A percentile compares a stretch with the other conserved stretches of the same genome.
phyloP scores from a whole-genome alignment of 2,888 invertebrate species.

The Meiosimyza decipiens region DNA sequence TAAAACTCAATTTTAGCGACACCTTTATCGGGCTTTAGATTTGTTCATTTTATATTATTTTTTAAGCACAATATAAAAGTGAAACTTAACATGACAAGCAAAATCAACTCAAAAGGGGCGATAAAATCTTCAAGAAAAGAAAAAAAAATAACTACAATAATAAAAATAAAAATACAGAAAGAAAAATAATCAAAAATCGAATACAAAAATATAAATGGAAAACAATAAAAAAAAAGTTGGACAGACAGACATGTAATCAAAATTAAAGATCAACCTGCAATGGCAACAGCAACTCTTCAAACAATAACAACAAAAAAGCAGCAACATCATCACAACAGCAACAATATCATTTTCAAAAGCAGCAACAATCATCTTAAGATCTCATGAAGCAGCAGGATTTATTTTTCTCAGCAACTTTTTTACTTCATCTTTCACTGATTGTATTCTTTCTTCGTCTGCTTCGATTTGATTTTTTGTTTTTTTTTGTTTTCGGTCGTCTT shows the following conservation, averaged over 20 bases:
- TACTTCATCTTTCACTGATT: not conserved
- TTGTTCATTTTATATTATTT: too few relatives aligned
- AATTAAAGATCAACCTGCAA: constrained; percentile 42
- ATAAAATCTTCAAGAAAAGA: constrained; percentile 34
- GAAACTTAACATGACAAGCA: constrained; percentile 13
- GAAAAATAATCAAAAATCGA: constrained; percentile 36
- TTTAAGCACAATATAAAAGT: constrained; percentile 6
- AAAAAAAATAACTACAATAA: constrained; percentile 19
- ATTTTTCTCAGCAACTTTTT: constrained; percentile 30
- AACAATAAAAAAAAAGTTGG: constrained; percentile 26
- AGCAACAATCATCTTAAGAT: not conserved
- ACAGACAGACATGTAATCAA: constrained; percentile 39
- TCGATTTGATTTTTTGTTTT: not conserved
- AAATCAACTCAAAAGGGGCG: constrained; percentile 27
- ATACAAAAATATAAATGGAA: constrained; percentile 39
- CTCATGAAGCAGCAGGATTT: too few relatives aligned
- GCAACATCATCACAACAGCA: constrained; percentile 26
- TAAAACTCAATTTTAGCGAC: too few relatives aligned
- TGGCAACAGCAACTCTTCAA: constrained; percentile 18
- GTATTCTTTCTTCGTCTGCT: too few relatives aligned
- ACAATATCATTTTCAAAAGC: constrained; percentile 1
- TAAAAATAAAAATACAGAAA: constrained; percentile 27
- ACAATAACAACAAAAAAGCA: constrained; percentile 37
- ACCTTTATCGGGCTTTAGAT: too few relatives aligned
- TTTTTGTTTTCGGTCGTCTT: not conserved